Base-by-base conservation (phyloP, 2,113 vertebrate genomes). In the Anas platyrhynchos region DNA sequence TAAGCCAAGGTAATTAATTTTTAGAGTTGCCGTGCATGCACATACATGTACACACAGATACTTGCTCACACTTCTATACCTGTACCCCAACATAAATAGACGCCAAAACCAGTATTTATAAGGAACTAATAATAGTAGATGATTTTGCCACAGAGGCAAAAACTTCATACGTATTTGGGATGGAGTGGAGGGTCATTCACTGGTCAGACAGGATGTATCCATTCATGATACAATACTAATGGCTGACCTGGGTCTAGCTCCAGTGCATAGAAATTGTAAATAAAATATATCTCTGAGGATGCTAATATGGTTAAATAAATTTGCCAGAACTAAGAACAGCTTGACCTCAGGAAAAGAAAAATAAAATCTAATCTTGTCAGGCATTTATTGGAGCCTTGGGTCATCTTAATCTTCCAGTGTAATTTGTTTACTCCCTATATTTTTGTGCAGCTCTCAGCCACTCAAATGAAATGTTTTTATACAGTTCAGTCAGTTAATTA, bases 1-100 rank as follows among this genome's bases (percentile, higher is more conserved):
- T 55, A 85, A 91, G 83, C 89, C 87, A 94, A 91, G 48, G 75
- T 63, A 67, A 80, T 93, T 84, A 88, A 88, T 96, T 91, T 89
- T 89, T 84, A 77, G 78, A 62, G 68, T 87, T 88, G 68, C 90
- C 62, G 80, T 79, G 88, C 77, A 36, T 68, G 92, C 54, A 72
- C 72, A 65, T 43, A 72, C 86, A 72, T 16, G 8, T 52, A 74
- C 3, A 5, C 26, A 81, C 65, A 68, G 73, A 72, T 88, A 84
- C 65, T 65, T 88, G 73, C 77, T 93, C 83, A 76, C 74, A 76
- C 86, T 69, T 83, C 92, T 68, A 80, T 91, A 62, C 80, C 77
- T 82, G 44, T 14, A 48, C 25, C 3, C 38, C 50, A 23, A 38
- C 6, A 1, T 15, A 76, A 91, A 88, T 59, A 76, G 6, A 61